Conservation (phyloP, 2,797 vertebrate species). For the Notolabrus celidotus region DNA sequence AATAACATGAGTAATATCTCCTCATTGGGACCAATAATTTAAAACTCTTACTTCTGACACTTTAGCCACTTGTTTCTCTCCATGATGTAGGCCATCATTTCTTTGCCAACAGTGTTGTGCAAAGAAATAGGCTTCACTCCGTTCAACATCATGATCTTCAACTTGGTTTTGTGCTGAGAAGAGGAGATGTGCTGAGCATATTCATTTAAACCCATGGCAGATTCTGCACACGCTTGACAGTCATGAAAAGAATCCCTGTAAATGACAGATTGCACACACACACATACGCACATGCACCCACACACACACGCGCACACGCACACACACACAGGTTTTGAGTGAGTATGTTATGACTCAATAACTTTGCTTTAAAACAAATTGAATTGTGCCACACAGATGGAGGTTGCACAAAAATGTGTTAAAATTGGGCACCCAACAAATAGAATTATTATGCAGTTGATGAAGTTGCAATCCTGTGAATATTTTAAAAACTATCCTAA, state of each 20-base stretch:
- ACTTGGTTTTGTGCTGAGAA: conserved; percentile 45
- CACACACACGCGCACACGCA: no score
- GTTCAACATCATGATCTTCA: conserved; percentile 33
- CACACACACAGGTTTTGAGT: no score
- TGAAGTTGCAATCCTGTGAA: no score
- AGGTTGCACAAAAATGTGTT: no score
- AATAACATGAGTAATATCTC: no score
- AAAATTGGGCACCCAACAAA: no score
- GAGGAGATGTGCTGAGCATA: conserved; percentile 72
- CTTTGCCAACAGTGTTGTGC: background rate
- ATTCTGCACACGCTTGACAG: conserved; percentile 72
- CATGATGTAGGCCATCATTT: background rate
- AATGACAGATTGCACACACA: conserved; percentile 14
- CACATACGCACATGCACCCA: background rate
- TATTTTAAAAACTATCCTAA: no score
- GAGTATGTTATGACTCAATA: no score
- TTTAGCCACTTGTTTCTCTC: conserved; percentile 57
- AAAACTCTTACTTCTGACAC: conserved; percentile 53
- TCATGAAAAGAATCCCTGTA: conserved; percentile 64
- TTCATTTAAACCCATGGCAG: conserved; percentile 29
- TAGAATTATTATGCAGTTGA: no score
- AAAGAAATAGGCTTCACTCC: conserved; percentile 24
- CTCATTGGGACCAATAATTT: background rate
- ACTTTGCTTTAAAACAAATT: no score
- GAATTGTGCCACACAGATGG: no score